Base-by-base conservation (phyloP, 2,797 vertebrate genomes). In the Paedocypris micromegethes region DNA sequence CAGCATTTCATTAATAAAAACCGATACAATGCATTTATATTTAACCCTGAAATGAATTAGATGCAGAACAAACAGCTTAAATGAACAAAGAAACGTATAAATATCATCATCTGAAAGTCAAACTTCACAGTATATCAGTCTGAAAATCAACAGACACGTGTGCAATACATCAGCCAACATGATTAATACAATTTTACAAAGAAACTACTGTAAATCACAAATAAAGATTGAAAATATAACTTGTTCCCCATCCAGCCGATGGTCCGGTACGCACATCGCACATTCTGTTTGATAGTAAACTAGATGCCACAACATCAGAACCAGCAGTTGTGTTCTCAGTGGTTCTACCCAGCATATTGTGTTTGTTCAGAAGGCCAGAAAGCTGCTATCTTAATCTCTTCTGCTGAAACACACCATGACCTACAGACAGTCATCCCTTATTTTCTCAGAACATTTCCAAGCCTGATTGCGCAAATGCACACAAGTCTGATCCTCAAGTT, bases 331-430 rank as follows among this genome's bases (percentile, higher is more conserved):
- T 6, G 57, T 61, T 45, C 64, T 58, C 40, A 48, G 52, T n/a
- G 66, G 50, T 68, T 66, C 79, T 78, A 66, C 68, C 52, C 3
- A 74, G 57, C 68, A 70, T 67, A 66, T 78, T 82, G 83, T 81
- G 9, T 82, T 82, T 83, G 80, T 77, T 81, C 75, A 80, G 52
- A 70, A 79, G 79, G 63, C 65, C 77, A 79, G 75, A 80, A 82
- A 66, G 40, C 37, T 60, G 58, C 75, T 51, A 68, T 72, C 77
- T 37, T 60, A 67, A 72, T 81, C 64, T 68, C 73, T 45, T 64
- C 74, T 40, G 55, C 66, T 9, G 56, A 52, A 47, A 47, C 44
- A 8, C 43, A 66, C 39, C 48, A 48, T 56, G 39, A 68, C 42
- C 42, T 52, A 45, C 41, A 41, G 45, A 48, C 43, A 37, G 44